Evolutionary conservation across 2,113 vertebrate species (phyloP).

Genomic region (Sphaerodactylus townsendi): DNA sequence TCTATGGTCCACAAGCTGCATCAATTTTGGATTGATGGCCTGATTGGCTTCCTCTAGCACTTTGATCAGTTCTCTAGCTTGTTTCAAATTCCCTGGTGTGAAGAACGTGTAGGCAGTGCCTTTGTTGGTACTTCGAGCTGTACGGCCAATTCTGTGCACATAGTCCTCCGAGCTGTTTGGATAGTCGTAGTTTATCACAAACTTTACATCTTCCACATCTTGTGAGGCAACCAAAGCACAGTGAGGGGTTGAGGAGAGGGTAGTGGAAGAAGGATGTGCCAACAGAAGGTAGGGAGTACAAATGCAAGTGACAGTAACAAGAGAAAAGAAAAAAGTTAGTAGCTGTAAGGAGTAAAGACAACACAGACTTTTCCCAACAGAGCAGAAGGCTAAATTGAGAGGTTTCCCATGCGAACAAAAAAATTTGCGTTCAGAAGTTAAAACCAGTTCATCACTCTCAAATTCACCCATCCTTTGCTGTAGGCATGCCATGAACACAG

Average conservation of each 20-base stretch:
- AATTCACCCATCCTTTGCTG: slow-evolving; percentile 63
- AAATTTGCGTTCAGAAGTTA: slow-evolving; percentile 31
- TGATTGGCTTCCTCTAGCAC: slow-evolving; percentile 95
- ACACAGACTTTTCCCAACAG: slow-evolving; percentile 83
- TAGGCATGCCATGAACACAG: slow-evolving; percentile 14
- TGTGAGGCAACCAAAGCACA: slow-evolving; percentile 73
- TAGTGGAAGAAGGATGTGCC: slow-evolving; percentile 79
- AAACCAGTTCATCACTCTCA: slow-evolving; percentile 54
- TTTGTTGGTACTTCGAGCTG: slow-evolving; percentile 97
- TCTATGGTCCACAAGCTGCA: slow-evolving; percentile 92
- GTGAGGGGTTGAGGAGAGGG: slow-evolving; percentile 72
- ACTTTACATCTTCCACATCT: slow-evolving; percentile 98
- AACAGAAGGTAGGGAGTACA: slow-evolving; percentile 80
- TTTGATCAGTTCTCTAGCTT: slow-evolving; percentile 93
- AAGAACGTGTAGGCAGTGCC: slow-evolving; percentile 99
- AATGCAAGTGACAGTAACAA: slow-evolving; percentile 83
- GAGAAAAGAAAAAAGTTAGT: slow-evolving; percentile 78
- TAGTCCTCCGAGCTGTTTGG: slow-evolving; percentile 98
- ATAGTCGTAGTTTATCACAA: slow-evolving; percentile 99
- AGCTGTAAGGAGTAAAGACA: slow-evolving; percentile 65
- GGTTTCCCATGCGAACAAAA: slow-evolving; percentile 34
- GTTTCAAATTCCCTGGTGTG: slow-evolving; percentile 95
- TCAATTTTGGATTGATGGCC: slow-evolving; percentile 95
- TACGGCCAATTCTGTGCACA: slow-evolving; percentile 95
- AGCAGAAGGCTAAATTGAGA: slow-evolving; percentile 66